Evolutionary conservation across 2,113 vertebrate species (phyloP).

Genomic region (Lasiurus borealis): DNA sequence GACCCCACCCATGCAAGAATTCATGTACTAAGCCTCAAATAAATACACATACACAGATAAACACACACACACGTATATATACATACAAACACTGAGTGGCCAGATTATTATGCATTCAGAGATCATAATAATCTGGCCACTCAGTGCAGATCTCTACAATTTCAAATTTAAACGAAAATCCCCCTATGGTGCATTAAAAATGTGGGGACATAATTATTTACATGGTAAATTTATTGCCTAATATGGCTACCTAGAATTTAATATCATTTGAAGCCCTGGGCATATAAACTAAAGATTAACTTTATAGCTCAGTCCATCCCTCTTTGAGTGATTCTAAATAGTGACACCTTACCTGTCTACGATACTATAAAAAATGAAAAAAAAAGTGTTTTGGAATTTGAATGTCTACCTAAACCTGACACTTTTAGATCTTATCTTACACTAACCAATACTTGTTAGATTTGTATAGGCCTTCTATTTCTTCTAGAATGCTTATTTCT

Average conservation of each 20-base stretch:
- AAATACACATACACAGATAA: no score
- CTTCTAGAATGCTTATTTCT: background rate
- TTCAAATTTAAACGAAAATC: conserved; percentile 38
- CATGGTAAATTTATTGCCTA: background rate
- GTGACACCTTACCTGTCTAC: background rate
- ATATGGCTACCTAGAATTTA: background rate
- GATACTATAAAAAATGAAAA: background rate
- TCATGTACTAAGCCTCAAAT: no score
- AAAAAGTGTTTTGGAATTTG: background rate
- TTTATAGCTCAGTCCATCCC: background rate
- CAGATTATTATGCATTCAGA: no score
- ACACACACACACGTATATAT: no score
- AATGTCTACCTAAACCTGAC: conserved; percentile 31
- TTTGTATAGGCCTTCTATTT: background rate
- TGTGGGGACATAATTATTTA: background rate
- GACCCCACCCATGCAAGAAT: no score
- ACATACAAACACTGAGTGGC: no score
- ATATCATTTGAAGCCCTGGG: background rate
- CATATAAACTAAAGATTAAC: conserved; percentile 37
- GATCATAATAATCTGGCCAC: no score
- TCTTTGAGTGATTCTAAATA: background rate
- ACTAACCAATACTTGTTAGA: background rate
- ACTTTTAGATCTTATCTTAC: background rate
- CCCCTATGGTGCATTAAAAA: background rate
- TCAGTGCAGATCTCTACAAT: background rate